Base-by-base conservation (phyloP, 2,888 invertebrate genomes). In the Melanargia galathea region DNA sequence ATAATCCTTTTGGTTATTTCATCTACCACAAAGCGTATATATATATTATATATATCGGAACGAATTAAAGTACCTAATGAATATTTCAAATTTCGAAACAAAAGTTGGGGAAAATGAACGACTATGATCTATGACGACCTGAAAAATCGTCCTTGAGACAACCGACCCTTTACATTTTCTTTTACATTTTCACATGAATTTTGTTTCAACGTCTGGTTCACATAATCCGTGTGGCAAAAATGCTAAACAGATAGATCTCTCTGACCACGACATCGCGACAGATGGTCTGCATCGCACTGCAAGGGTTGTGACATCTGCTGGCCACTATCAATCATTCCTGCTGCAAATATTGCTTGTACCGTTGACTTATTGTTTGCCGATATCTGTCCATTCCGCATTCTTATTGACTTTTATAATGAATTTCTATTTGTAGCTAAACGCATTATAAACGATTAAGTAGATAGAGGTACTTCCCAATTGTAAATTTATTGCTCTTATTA, bases 291-390 rank as follows among this genome's bases (percentile, higher is more conserved):
- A 54, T 24, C 40, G 70, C 72, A 68, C 66, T 45, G 83, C 75
- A 87, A 87, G 90, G 88, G 90, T 87, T 89, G 74, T 77, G 74
- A 75, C 87, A 90, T 89, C 89, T 90, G 90, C 84, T 84, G 77
- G 67, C 71, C 75, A 84, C 84, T 80, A 90, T 90, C 88, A 85
- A 90, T 90, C 90, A 90, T 82, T 66, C 74, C 67, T 70, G 73
- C 74, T 76, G 83, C 84, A 86, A 87, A 89, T 84, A 87, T 83
- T 87, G 83, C 85, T 82, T 80, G 77, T 75, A 72, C 79, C 77
- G 78, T 80, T 82, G 83, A 82, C 82, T 82, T 82, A 83, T 85
- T 86, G 86, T 86, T 84, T 81, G 80, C 69, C 76, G 71, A 83
- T 81, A 78, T 78, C 77, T 75, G 75, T 72, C 68, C 79, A 75